Percentiles rank a stretch among this genome's conserved stretches.
Evolutionary conservation across 2,888 invertebrate genomes (phyloP).

Genomic region (Embidobia sp.): DNA sequence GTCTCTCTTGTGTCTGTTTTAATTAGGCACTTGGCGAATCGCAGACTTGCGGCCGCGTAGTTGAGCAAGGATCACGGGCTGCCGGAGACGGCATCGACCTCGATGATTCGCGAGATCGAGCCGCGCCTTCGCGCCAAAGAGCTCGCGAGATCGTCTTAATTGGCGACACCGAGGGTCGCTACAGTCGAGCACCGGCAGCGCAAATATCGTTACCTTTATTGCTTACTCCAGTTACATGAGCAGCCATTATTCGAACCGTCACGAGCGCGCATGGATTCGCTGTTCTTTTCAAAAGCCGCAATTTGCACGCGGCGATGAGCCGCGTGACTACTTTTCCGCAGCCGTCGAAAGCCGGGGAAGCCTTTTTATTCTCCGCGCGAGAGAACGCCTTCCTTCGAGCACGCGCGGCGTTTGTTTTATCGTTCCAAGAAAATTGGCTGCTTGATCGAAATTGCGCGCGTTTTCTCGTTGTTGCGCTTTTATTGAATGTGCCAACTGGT

Average conservation of each 20-base stretch:
- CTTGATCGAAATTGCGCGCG: too few relatives aligned
- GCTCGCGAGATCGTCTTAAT: conserved; percentile 61
- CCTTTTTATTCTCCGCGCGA: too few relatives aligned
- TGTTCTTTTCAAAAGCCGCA: conserved; percentile 8
- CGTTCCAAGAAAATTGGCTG: too few relatives aligned
- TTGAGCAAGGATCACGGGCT: conserved; percentile 80
- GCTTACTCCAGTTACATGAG: conserved; percentile 26
- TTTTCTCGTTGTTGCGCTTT: too few relatives aligned
- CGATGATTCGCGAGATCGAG: conserved; percentile 37
- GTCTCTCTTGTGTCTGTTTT: conserved; percentile 80
- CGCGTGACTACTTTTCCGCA: too few relatives aligned
- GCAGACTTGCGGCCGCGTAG: conserved; percentile 70
- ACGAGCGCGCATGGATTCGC: conserved; percentile 5
- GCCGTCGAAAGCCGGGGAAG: too few relatives aligned
- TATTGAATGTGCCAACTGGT: too few relatives aligned
- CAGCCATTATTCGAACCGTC: conserved; percentile 35
- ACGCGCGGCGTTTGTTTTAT: too few relatives aligned
- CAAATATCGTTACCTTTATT: conserved; percentile 43
- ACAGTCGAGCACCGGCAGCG: conserved; percentile 30
- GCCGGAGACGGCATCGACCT: conserved; percentile 74
- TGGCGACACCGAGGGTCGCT: conserved; percentile 54
- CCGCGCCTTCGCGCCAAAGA: conserved; percentile 42
- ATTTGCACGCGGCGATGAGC: neutral
- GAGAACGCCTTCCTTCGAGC: too few relatives aligned
- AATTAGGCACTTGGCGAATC: conserved; percentile 83